Evolutionary conservation across 92 coral and sea anemone genomes (phyloP), one percentile per base, ranked within the genome.

Genomic region (Virgularia gustaviana): DNA sequence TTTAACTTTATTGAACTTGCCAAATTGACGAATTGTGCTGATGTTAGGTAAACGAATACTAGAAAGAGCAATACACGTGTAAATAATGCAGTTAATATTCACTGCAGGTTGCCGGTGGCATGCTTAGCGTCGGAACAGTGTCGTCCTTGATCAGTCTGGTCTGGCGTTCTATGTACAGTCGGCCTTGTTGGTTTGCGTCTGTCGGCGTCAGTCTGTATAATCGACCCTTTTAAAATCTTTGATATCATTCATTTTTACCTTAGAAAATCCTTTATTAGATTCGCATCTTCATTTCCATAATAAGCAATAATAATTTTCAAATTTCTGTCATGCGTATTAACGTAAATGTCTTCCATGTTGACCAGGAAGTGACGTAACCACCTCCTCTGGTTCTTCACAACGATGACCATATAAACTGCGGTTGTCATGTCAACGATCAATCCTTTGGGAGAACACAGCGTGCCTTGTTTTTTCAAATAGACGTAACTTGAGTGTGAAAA

Each of bases 351-450:
- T 32, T 68, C 75, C 75, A 68, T 49, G 38, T 68, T 68, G 24
- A 49, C 75, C 24, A 68, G 31, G 35, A 68, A 68, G 25, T 68
- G 75, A 18, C 75, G 75, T 24, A 68, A 49, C 75, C 75, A 68
- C 35, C 61, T 68, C 51, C 60, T 29, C 47, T 68, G 75, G 31
- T 47, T n/a, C 45, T 68, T 49, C 12, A 47, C 75, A 49, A 68
- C 75, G 5, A 68, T 61, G 43, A 68, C 35, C 34, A 68, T 49
- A 39, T 68, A 30, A 34, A 68, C 61, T 35, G 75, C 51, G 15
- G 36, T 47, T 16, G 32, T 10, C 30, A 35, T 33, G 47, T 51
- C 24, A 10, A 68, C 29, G 11, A 15, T n/a, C 25, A 28, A 68
- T 0, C 61, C 61, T 15, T 0, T 25, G 4, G 75, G 75, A 15